These are phyloP conservation scores for Bubo scandiacus DNA, from an alignment of 2,113 vertebrate species.

Conservation along the genomic window DNA sequence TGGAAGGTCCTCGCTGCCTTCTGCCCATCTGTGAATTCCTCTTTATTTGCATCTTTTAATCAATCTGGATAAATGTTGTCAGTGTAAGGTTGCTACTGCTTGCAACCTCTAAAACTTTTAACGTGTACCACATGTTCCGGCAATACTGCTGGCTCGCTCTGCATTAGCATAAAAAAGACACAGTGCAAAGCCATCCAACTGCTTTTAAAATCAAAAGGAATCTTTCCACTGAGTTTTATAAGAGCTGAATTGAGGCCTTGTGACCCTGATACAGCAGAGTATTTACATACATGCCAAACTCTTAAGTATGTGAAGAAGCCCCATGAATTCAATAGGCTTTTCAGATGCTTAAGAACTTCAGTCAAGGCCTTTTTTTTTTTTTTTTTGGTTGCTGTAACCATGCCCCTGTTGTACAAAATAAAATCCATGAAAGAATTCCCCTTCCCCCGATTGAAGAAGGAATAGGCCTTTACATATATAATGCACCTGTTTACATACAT, in stretches of 20 bases:
- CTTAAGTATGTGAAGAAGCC: constrained; percentile 10
- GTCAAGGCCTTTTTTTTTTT: not conserved
- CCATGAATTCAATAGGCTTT: not conserved
- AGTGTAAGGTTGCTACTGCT: not conserved
- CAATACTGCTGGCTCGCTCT: not conserved
- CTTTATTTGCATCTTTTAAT: not conserved
- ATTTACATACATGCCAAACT: constrained; percentile 6
- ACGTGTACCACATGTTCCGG: not conserved
- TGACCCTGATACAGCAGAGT: not conserved
- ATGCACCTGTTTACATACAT: not conserved
- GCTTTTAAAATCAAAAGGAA: not conserved
- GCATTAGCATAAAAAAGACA: not conserved
- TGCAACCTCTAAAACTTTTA: not conserved
- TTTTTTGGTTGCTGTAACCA: not conserved
- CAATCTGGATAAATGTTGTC: rapidly evolving
- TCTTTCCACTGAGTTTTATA: constrained; percentile 7
- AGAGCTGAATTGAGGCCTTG: not conserved
- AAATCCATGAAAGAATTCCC: not conserved
- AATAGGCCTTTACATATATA: not conserved
- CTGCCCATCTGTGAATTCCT: not conserved
- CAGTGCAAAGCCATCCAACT: not conserved
- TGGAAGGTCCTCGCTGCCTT: not conserved
- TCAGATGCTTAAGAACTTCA: constrained; percentile 1
- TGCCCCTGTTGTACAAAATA: not conserved
- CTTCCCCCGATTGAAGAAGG: not conserved